These are phyloP conservation scores for Agrochola lota DNA, from an alignment of 2,888 invertebrate genomes.

Conservation along the genomic window DNA sequence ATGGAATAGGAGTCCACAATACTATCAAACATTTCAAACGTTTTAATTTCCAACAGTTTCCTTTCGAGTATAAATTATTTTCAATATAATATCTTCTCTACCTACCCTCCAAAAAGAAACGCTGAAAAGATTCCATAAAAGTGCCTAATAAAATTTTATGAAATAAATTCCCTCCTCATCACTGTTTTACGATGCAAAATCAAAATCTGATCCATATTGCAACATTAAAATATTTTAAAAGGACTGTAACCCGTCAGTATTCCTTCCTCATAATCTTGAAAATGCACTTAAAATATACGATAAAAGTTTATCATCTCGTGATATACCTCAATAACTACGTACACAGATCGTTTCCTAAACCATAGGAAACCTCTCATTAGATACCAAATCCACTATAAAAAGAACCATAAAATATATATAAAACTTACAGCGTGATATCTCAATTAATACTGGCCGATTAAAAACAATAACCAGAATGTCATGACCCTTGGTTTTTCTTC, in stretches of 20 bases:
- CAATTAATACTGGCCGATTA: conserved; percentile 23
- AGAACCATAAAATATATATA: background rate
- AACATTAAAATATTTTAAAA: conserved; percentile 48
- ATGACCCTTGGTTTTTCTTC: conserved; percentile 36
- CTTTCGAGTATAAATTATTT: background rate
- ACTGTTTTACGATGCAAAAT: conserved; percentile 35
- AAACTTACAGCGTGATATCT: conserved; percentile 17
- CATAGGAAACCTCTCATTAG: conserved; percentile 52
- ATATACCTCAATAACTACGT: conserved; percentile 41
- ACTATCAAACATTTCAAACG: background rate
- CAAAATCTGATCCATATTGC: conserved; percentile 52
- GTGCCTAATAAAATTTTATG: conserved; percentile 1
- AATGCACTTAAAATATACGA: conserved; percentile 59
- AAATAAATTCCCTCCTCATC: conserved; percentile 13
- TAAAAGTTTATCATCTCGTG: conserved; percentile 61
- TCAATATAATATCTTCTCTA: background rate
- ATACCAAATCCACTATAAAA: conserved; percentile 28
- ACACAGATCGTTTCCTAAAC: conserved; percentile 43
- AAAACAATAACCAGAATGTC: conserved; percentile 46
- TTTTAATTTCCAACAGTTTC: background rate
- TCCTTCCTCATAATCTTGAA: conserved; percentile 43
- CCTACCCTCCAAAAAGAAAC: background rate
- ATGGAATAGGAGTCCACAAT: too few relatives aligned
- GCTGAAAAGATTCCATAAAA: background rate
- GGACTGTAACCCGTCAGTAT: conserved; percentile 34